Percentiles rank a stretch among this genome's conserved stretches.
Evolutionary conservation across 2,113 vertebrate genomes (phyloP).

Genomic region (Martes martes): DNA sequence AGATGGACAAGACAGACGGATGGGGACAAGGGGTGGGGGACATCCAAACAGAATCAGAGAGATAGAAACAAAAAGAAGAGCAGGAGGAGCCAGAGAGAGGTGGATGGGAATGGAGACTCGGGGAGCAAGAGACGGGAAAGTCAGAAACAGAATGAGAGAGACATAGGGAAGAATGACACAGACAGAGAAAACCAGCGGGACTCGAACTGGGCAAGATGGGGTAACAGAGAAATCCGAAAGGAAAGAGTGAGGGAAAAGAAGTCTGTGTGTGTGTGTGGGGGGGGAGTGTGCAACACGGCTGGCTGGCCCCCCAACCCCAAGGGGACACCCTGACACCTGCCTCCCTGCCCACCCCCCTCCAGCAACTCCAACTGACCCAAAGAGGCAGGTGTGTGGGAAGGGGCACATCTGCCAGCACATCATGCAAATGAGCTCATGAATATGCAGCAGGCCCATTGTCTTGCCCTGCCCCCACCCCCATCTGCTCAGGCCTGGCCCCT

Average conservation of each 20-base stretch:
- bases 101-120: neutral
- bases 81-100: neutral
- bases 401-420: slow-evolving; percentile 61
- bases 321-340: slow-evolving; percentile 55
- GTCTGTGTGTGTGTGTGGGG: neutral
- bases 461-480: slow-evolving; percentile 72
- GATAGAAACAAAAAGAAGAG: neutral
- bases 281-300: neutral
- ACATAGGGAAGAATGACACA: neutral
- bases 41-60: neutral
- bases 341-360: neutral
- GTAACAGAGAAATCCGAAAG: neutral
- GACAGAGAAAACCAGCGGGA: neutral
- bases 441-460: slow-evolving; percentile 73
- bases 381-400: slow-evolving; percentile 76
- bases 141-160: neutral
- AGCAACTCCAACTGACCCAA: slow-evolving; percentile 56
- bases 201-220: neutral
- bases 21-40: neutral
- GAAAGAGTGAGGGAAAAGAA: neutral
- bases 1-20: too few relatives aligned
- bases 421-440: slow-evolving; percentile 76
- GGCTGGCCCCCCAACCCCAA: neutral
- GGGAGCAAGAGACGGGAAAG: neutral
- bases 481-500: slow-evolving; percentile 66